These are phyloP conservation scores for Meda fulgida DNA, from an alignment of 2,797 vertebrate species.

Conservation along the genomic window DNA sequence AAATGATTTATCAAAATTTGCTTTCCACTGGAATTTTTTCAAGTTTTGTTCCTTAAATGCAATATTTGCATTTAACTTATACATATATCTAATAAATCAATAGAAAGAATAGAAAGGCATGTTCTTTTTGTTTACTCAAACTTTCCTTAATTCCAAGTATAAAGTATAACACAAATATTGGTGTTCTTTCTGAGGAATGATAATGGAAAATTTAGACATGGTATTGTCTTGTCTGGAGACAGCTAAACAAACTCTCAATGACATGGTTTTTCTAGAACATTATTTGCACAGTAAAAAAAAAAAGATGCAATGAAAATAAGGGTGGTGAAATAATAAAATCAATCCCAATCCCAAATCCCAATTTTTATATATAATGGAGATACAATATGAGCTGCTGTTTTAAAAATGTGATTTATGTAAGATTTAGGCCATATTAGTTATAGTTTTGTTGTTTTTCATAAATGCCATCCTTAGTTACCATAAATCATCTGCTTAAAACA, in stretches of 20 bases:
- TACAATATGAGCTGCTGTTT: background rate
- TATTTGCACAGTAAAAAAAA: background rate
- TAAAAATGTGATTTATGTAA: background rate
- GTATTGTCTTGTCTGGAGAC: conserved; percentile 39
- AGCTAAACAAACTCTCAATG: conserved; percentile 56
- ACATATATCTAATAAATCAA: background rate
- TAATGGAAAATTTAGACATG: conserved; percentile 54
- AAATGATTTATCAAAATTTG: background rate
- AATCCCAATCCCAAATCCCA: background rate
- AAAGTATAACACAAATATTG: background rate
- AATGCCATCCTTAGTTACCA: background rate
- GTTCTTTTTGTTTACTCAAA: background rate
- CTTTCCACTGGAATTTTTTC: background rate
- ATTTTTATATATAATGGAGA: background rate
- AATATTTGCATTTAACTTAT: background rate
- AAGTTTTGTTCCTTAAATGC: background rate
- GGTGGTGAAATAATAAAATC: background rate
- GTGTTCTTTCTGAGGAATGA: conserved; percentile 16
- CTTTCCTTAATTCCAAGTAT: background rate
- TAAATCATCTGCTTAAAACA: background rate
- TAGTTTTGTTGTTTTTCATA: background rate
- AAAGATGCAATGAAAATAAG: background rate
- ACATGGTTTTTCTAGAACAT: conserved; percentile 47
- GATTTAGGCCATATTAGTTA: background rate
- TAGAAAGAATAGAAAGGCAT: background rate